Percentiles rank a stretch among this genome's conserved stretches.
Conservation (phyloP, 2,113 vertebrate genomes). For the Dryoscopus gambensis region DNA sequence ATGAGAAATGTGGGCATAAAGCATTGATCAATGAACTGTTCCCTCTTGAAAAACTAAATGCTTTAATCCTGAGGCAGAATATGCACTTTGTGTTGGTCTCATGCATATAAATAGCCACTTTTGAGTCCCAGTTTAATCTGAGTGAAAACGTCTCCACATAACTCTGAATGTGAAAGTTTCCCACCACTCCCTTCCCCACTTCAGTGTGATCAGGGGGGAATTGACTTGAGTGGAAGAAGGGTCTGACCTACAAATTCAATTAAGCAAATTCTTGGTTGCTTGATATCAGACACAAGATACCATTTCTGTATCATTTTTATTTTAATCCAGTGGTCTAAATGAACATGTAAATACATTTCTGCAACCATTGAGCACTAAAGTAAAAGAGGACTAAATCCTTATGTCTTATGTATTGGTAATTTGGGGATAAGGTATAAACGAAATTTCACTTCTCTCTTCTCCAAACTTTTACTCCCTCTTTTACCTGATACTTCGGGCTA, state of each 20-base stretch:
- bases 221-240: neutral
- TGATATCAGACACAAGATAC: neutral
- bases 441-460: neutral
- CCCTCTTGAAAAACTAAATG: slow-evolving; percentile 48
- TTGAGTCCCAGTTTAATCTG: slow-evolving; percentile 13
- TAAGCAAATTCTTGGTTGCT: neutral
- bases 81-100: slow-evolving; percentile 53
- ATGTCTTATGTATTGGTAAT: neutral
- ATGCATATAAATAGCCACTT: slow-evolving; percentile 52
- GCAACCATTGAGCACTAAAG: neutral
- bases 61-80: slow-evolving; percentile 67
- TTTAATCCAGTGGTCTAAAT: neutral
- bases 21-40: slow-evolving; percentile 37
- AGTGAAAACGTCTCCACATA: neutral
- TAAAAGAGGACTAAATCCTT: neutral
- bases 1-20: slow-evolving; percentile 28
- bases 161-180: neutral
- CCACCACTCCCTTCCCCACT: neutral
- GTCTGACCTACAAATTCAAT: slow-evolving; percentile 17
- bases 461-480: neutral
- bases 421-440: neutral
- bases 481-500: neutral
- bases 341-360: neutral
- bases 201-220: neutral
- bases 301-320: neutral